These are phyloP conservation scores for Spermophilus dauricus DNA, from an alignment of 2,113 vertebrate species.

Conservation along the genomic window DNA sequence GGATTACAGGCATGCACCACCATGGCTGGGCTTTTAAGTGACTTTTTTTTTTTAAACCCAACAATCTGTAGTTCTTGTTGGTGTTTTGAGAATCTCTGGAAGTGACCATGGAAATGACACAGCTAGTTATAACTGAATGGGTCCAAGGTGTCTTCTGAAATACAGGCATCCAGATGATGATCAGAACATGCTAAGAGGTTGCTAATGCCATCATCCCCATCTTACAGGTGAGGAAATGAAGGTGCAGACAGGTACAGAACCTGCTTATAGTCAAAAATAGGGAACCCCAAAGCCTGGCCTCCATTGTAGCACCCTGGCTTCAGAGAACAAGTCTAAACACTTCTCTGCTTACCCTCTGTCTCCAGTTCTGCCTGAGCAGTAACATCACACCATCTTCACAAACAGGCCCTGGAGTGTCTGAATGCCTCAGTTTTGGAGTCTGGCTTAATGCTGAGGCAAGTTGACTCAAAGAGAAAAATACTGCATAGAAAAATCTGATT, in stretches of 20 bases:
- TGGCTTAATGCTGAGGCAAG: not conserved
- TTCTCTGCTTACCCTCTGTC: rapidly evolving
- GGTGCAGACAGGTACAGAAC: rapidly evolving
- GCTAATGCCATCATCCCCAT: rapidly evolving
- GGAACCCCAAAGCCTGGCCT: not conserved
- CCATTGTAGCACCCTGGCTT: not conserved
- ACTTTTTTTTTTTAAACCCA: too few species aligned
- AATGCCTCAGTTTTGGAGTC: not conserved
- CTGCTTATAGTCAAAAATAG: not conserved
- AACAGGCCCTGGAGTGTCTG: not conserved
- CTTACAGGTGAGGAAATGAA: not conserved
- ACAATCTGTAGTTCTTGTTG: not conserved
- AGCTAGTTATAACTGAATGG: not conserved
- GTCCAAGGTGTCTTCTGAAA: not conserved
- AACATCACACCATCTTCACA: not conserved
- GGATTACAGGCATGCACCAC: too few species aligned
- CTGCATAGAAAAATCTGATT: not conserved
- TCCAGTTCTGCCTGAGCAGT: not conserved
- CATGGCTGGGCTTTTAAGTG: not conserved
- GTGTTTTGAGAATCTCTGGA: not conserved
- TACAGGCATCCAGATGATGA: rapidly evolving
- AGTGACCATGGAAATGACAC: not conserved
- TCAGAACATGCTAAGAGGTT: not conserved
- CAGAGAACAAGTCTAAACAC: not conserved
- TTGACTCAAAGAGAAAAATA: not conserved